Evolutionary conservation across 2,888 invertebrate species (phyloP).

Genomic region (Subacronicta megacephala): DNA sequence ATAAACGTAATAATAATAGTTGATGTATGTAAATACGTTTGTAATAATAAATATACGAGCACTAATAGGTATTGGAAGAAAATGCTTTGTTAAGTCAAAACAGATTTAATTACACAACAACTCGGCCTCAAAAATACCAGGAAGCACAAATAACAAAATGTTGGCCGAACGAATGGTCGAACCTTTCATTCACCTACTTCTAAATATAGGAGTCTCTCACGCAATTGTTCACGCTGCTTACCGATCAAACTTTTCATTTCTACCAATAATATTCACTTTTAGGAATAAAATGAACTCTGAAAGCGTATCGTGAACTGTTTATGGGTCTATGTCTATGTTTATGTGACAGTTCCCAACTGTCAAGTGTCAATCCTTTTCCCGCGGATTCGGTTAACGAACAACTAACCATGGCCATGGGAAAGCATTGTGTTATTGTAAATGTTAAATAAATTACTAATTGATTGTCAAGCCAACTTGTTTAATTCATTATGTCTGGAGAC

Average conservation of each 20-base stretch:
- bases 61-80: background rate
- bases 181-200: conserved; percentile 49
- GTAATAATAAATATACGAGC: background rate
- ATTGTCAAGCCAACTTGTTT: too few species aligned
- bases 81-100: background rate
- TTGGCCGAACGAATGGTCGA: conserved; percentile 8
- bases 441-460: too few species aligned
- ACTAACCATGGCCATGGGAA: too few species aligned
- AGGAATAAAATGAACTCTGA: conserved; percentile 47
- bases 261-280: conserved; percentile 39
- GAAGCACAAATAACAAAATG: conserved; percentile 14
- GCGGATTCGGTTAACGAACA: too few species aligned
- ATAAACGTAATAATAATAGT: conserved; percentile 21
- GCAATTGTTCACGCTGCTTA: conserved; percentile 40
- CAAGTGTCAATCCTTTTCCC: too few species aligned
- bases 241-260: conserved; percentile 54
- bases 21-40: background rate
- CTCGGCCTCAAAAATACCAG: background rate
- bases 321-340: too few species aligned
- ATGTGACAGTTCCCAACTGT: too few species aligned
- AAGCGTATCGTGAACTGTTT: conserved; percentile 51
- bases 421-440: too few species aligned
- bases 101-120: conserved; percentile 1
- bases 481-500: too few species aligned
- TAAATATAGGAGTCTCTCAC: conserved; percentile 45